These are phyloP conservation scores for Tachina fera DNA, from an alignment of 2,888 invertebrate genomes.

Conservation along the genomic window DNA sequence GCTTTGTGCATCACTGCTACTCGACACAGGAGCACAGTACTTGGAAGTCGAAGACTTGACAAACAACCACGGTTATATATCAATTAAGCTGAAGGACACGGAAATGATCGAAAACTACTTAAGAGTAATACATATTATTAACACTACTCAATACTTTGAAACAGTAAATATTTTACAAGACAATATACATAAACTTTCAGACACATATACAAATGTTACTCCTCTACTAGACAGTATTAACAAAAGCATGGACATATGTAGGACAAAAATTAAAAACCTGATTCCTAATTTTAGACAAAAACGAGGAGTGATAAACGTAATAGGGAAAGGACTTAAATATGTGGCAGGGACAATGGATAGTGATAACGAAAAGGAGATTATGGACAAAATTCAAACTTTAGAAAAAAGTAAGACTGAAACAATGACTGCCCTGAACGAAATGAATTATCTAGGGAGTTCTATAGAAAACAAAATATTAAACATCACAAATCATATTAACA, in stretches of 20 bases:
- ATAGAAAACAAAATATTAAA: not conserved
- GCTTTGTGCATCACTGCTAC: too few species aligned
- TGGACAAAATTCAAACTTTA: conserved; percentile 8
- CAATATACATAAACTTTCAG: conserved; percentile 13
- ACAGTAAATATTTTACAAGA: conserved; percentile 18
- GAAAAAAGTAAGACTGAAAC: conserved; percentile 9
- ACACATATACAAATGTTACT: conserved; percentile 1
- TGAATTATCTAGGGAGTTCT: not conserved
- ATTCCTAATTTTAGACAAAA: conserved; percentile 37
- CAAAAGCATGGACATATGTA: conserved; percentile 4
- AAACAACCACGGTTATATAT: conserved; percentile 37
- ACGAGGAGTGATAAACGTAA: not conserved
- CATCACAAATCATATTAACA: not conserved
- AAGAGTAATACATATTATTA: conserved; percentile 29
- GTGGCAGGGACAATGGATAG: conserved; percentile 66
- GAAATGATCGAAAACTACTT: conserved; percentile 29
- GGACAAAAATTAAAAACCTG: conserved; percentile 14
- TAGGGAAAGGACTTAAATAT: too few species aligned
- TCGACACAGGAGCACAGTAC: not conserved
- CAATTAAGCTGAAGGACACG: conserved; percentile 42
- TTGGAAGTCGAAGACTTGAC: conserved; percentile 33
- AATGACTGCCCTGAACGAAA: conserved; percentile 17
- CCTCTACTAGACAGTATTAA: not conserved
- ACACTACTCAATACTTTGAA: conserved; percentile 29
- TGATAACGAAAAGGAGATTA: conserved; percentile 63